phyloP scores from a whole-genome alignment of 2,113 vertebrate genomes.

The Cavia porcellus region DNA sequence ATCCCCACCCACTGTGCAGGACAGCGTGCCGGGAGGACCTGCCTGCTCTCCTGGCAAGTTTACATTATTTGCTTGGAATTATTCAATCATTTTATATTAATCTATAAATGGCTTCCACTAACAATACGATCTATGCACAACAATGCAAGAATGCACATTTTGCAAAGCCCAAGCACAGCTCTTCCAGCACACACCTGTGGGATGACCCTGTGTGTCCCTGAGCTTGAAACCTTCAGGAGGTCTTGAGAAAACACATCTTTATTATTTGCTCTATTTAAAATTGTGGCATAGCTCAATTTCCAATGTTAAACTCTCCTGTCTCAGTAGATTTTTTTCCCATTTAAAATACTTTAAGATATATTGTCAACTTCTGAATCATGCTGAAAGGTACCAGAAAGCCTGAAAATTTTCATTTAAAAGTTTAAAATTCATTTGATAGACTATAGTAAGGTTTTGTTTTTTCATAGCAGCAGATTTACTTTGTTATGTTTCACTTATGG shows the following conservation, averaged over 20 bases:
- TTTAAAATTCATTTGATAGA: conserved; percentile 42
- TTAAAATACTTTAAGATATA: conserved; percentile 49
- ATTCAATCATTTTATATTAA: neutral
- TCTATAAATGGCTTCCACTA: neutral
- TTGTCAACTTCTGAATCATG: conserved; percentile 53
- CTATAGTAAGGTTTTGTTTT: neutral
- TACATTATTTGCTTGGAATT: neutral
- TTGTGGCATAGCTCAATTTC: neutral
- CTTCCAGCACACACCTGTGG: neutral
- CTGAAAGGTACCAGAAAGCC: neutral
- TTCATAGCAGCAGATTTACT: neutral
- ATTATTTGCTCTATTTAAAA: neutral
- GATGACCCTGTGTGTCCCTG: neutral
- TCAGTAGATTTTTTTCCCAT: neutral
- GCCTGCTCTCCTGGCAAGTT: too few species aligned
- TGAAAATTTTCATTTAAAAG: neutral
- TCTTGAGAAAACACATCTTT: neutral
- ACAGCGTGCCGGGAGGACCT: accelerated
- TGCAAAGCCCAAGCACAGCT: too few species aligned
- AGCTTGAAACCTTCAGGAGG: accelerated
- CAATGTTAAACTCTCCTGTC: neutral
- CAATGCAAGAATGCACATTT: neutral
- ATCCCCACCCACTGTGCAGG: too few species aligned
- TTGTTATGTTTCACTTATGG: neutral
- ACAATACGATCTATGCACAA: neutral